A percentile compares a stretch with the other conserved stretches of the same genome.
Evolutionary conservation across 2,797 vertebrate species (phyloP).

Genomic region (Gastrophryne carolinensis): DNA sequence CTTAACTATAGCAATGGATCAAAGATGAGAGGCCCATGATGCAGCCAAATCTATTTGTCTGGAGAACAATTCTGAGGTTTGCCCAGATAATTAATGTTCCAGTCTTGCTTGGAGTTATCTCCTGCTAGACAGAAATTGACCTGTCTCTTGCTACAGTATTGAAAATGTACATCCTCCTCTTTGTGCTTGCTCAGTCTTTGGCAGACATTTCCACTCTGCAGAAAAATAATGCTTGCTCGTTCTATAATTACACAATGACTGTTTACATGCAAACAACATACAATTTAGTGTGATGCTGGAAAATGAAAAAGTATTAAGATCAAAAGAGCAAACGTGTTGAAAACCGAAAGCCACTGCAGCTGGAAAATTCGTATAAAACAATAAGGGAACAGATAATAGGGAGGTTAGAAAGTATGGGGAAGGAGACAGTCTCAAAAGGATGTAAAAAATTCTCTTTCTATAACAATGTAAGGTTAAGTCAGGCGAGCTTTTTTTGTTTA

Average conservation of each 20-base stretch:
- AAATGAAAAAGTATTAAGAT: neutral
- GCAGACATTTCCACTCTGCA: slow-evolving; percentile 14
- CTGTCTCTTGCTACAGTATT: slow-evolving; percentile 34
- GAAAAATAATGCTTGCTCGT: slow-evolving; percentile 11
- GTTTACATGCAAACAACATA: slow-evolving; percentile 31
- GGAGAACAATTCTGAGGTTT: slow-evolving; percentile 40
- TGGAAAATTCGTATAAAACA: neutral
- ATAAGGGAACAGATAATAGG: neutral
- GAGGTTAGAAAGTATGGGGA: neutral
- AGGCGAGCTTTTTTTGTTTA: neutral
- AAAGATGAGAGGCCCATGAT: slow-evolving; percentile 15
- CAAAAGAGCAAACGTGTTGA: neutral
- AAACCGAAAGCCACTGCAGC: too few relatives aligned
- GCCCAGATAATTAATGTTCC: slow-evolving; percentile 47
- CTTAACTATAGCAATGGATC: slow-evolving; percentile 7
- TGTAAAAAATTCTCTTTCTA: neutral
- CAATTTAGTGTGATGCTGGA: neutral
- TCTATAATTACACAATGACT: slow-evolving; percentile 30
- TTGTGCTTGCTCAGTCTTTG: slow-evolving; percentile 45
- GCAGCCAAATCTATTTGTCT: slow-evolving; percentile 37
- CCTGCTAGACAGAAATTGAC: slow-evolving; percentile 44
- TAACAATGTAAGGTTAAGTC: neutral
- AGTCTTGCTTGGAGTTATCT: slow-evolving; percentile 34
- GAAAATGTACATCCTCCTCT: slow-evolving; percentile 29
- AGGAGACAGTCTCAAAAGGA: neutral